Evolutionary conservation across 1,140 invertebrate genomes (phyloP).

Genomic region (Lucilia cuprina): DNA sequence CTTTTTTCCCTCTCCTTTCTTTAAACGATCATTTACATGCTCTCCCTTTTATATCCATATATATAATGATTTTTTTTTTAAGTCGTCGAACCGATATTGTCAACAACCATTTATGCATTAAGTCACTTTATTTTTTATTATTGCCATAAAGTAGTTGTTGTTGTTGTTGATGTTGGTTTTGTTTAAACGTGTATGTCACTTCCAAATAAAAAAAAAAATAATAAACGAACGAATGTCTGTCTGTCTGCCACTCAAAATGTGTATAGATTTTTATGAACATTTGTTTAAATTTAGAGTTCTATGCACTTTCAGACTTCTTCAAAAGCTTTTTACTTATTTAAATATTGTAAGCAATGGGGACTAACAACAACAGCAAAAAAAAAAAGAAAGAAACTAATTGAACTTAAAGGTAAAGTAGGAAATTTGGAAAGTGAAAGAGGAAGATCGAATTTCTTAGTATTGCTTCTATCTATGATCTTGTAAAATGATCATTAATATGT

Average conservation of each 20-base stretch:
- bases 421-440: background rate
- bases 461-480: no score
- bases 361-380: no score
- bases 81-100: background rate
- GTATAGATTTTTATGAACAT: background rate
- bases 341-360: background rate
- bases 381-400: background rate
- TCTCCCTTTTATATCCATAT: background rate
- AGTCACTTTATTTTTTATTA: background rate
- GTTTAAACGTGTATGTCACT: background rate
- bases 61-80: background rate
- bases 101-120: slow-evolving; percentile 13
- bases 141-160: background rate
- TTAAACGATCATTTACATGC: background rate
- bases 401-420: background rate
- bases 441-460: no score
- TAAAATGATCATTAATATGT: no score
- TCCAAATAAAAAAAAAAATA: background rate
- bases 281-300: background rate
- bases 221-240: background rate
- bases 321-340: background rate
- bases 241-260: background rate
- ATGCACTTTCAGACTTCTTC: background rate
- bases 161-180: background rate
- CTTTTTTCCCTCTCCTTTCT: background rate